Base-by-base conservation (phyloP, 2,888 invertebrate species). In the Hirudinaria manillensis region DNA sequence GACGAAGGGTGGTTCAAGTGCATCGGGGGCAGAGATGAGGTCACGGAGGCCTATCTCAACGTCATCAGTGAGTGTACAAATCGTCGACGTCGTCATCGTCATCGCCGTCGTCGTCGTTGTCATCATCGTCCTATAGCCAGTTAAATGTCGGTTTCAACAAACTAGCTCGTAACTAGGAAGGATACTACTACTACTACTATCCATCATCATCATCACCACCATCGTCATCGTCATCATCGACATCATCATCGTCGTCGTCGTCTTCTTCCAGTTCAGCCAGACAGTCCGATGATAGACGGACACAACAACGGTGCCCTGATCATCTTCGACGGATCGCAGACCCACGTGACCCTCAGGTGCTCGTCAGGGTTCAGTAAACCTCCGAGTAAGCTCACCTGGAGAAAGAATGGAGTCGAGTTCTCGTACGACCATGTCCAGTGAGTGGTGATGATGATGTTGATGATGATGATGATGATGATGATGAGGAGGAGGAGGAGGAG, bases 201-300 rank as follows among this genome's bases (percentile, higher is more conserved):
- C 71, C 51, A 71, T 51, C 71, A 71, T 51, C 71, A 71, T 51
- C 71, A 71, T 71, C 71, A 71, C 45, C 71, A 71, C 45, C 71
- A 71, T 71, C 71, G 45, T 51, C 71, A 36, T 51, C 71, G 24
- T 71, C 71, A 71, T 71, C 51, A 68, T 68, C 68, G 34, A 34
- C 68, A 68, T 24, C 34, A 10, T 10, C 29, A 61, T 27, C 61
- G 24, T 61, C 24, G 6, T 61, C 24, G 61, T 61, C 61, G 24
- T 61, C 24, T 61, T 61, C 3, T 61, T 61, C 29, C 29, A 61
- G 61, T 61, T 16, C 61, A 24, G 24, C 61, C 61, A n/a, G 24
- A 24, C 29, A 24, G 24, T 61, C 61, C 61, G 1, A 61, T 29
- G 13, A 61, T 61, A 16, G 24, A 61, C 4, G 61, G 61, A 1